Evolutionary conservation across 1,140 invertebrate genomes (phyloP).

Genomic region (Drosophila sp.): DNA sequence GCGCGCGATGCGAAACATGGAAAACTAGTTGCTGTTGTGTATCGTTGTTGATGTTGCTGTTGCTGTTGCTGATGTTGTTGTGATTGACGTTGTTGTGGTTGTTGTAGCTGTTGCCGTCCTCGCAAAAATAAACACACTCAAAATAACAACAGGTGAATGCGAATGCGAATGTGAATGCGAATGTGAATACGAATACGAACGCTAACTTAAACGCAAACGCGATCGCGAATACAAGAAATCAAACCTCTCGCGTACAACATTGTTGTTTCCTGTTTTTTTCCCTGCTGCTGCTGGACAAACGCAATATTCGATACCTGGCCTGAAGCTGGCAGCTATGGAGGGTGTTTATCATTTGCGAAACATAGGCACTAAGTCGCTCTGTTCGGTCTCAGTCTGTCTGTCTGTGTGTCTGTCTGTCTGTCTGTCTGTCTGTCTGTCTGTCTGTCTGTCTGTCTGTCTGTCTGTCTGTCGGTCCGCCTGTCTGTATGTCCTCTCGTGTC

Average conservation of each 20-base stretch:
- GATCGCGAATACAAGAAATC: conserved; percentile 66
- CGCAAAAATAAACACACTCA: conserved; percentile 64
- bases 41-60: conserved; percentile 17
- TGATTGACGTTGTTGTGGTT: conserved; percentile 20
- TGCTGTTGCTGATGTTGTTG: conserved; percentile 24
- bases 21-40: conserved; percentile 71
- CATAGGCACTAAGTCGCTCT: conserved; percentile 36
- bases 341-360: conserved; percentile 47
- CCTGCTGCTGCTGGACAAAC: conserved; percentile 6
- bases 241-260: conserved; percentile 48
- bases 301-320: conserved; percentile 1
- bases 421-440: conserved; percentile 15
- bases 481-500: conserved; percentile 3
- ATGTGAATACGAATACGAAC: conserved; percentile 51
- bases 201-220: background rate
- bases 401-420: conserved; percentile 15
- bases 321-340: conserved; percentile 14
- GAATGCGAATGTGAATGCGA: conserved; percentile 44
- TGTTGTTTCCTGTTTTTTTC: conserved; percentile 61
- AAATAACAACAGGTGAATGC: conserved; percentile 80
- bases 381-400: conserved; percentile 27
- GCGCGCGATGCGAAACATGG: conserved; percentile 58
- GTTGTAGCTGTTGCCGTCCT: conserved; percentile 40
- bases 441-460: conserved; percentile 15
- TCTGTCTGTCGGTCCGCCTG: conserved; percentile 18